phyloP scores from a whole-genome alignment of 2,113 vertebrate genomes.

The Condylura cristata region DNA sequence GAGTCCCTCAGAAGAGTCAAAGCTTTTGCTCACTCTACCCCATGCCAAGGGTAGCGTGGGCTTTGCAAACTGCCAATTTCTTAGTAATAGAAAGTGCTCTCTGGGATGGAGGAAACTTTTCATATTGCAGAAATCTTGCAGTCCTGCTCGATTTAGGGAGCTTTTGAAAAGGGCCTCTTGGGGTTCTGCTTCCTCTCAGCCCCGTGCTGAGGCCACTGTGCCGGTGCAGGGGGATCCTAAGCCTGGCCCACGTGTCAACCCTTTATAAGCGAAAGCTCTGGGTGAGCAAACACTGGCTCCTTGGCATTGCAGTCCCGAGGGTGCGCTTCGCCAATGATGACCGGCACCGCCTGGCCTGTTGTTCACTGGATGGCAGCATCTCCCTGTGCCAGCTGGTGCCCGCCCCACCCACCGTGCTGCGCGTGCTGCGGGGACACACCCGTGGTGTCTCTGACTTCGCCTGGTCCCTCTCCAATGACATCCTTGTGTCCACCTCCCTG shows the following conservation, averaged over 20 bases:
- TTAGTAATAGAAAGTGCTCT: neutral
- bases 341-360: slow-evolving; percentile 95
- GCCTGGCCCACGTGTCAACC: neutral
- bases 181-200: neutral
- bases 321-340: slow-evolving; percentile 97
- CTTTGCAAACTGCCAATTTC: slow-evolving; percentile 10
- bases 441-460: slow-evolving; percentile 94
- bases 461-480: slow-evolving; percentile 97
- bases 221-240: neutral
- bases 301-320: slow-evolving; percentile 87
- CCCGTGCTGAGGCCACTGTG: neutral
- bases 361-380: slow-evolving; percentile 93
- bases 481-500: slow-evolving; percentile 95
- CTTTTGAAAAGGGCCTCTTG: slow-evolving; percentile 17
- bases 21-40: slow-evolving; percentile 15
- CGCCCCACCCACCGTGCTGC: slow-evolving; percentile 91
- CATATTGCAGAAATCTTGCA: slow-evolving; percentile 1
- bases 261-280: neutral
- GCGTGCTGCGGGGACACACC: slow-evolving; percentile 91
- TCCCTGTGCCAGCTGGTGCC: slow-evolving; percentile 95
- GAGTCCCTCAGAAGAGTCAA: slow-evolving; percentile 1
- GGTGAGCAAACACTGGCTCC: slow-evolving; percentile 12
- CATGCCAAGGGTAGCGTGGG: neutral
- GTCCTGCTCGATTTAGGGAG: neutral
- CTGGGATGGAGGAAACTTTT: neutral